Evolutionary conservation across 2,797 vertebrate genomes (phyloP).

Genomic region (Helarctos malayanus): DNA sequence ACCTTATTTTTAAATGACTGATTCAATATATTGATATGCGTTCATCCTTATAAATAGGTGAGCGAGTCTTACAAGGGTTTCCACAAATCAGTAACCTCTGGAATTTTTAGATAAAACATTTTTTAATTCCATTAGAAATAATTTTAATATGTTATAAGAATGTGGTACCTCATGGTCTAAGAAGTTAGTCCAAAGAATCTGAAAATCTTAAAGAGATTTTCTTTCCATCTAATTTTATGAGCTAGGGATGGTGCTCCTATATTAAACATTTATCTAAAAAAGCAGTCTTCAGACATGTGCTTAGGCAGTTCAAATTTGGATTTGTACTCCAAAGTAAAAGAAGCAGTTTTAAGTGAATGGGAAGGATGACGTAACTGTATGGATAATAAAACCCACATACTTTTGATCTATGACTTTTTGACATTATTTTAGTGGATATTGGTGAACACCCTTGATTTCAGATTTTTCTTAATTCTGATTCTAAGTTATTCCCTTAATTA

Average conservation of each 20-base stretch:
- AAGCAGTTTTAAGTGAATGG: constrained; percentile 49
- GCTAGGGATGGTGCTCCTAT: background rate
- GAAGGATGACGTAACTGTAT: background rate
- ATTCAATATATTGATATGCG: constrained; percentile 18
- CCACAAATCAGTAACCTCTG: background rate
- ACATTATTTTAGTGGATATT: background rate
- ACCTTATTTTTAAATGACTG: constrained; percentile 43
- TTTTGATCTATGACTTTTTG: constrained; percentile 26
- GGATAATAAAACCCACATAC: background rate
- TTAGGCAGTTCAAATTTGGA: constrained; percentile 18
- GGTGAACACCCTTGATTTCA: constrained; percentile 40
- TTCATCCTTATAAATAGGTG: constrained; percentile 15
- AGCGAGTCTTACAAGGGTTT: constrained; percentile 14
- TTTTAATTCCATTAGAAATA: constrained; percentile 33
- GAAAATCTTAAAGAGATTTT: constrained; percentile 35
- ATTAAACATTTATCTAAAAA: constrained; percentile 34
- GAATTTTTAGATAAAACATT: constrained; percentile 31
- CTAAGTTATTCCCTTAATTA: background rate
- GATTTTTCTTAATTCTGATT: constrained; percentile 39
- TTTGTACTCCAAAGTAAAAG: background rate
- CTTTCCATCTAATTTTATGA: constrained; percentile 23
- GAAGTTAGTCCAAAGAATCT: background rate
- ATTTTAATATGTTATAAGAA: constrained; percentile 36
- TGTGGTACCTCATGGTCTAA: background rate
- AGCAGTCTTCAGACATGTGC: background rate